A percentile compares a stretch with the other conserved stretches of the same genome.
Evolutionary conservation across 2,888 invertebrate species (phyloP).

Genomic region (Malacosoma neustria): DNA sequence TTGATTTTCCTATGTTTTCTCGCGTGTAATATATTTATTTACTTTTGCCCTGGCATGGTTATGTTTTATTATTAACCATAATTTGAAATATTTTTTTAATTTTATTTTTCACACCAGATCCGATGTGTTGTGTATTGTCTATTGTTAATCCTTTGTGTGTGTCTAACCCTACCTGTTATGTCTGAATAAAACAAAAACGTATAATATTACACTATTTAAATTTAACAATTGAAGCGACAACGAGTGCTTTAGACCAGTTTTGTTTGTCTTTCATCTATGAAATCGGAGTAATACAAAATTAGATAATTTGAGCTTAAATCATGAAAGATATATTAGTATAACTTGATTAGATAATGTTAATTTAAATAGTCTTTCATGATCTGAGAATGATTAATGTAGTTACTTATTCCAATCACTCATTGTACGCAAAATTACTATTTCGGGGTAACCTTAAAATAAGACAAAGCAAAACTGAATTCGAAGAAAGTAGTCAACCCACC

Average conservation of each 20-base stretch:
- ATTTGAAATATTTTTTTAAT: constrained; percentile 38
- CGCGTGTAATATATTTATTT: constrained; percentile 54
- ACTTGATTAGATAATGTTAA: constrained; percentile 7
- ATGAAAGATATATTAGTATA: constrained; percentile 40
- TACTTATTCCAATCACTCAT: constrained; percentile 33
- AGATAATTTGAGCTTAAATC: constrained; percentile 51
- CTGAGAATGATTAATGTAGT: constrained; percentile 38
- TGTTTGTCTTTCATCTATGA: constrained; percentile 54
- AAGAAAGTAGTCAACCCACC: constrained; percentile 73
- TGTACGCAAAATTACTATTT: constrained; percentile 29
- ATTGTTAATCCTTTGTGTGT: constrained; percentile 93
- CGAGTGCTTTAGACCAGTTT: constrained; percentile 57
- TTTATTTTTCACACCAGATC: constrained; percentile 73
- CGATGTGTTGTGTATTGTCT: constrained; percentile 90
- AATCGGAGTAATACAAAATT: constrained; percentile 27
- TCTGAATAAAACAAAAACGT: constrained; percentile 64
- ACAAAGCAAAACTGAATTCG: constrained; percentile 69
- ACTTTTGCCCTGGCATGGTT: constrained; percentile 70
- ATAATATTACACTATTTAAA: constrained; percentile 35
- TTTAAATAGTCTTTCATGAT: constrained; percentile 46
- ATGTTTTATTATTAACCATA: constrained; percentile 44
- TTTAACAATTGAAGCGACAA: constrained; percentile 53
- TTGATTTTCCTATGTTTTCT: constrained; percentile 72
- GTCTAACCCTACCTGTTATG: constrained; percentile 80
- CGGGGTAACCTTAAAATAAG: constrained; percentile 41